Conservation (phyloP, 2,888 invertebrate species). For the Odontomyia ornata region DNA sequence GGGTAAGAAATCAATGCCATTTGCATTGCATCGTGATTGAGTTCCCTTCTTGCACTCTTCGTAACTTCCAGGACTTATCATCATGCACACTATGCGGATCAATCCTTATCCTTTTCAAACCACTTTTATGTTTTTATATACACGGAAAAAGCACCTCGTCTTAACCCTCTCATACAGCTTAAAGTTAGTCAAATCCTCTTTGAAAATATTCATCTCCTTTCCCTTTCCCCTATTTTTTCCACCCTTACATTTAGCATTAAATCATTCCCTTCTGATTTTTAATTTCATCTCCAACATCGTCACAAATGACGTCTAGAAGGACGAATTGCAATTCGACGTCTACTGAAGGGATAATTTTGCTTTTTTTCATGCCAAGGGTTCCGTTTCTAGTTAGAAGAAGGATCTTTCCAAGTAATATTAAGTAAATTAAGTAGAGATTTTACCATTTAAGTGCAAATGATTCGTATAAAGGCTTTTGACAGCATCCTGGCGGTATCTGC, state of each 20-base stretch:
- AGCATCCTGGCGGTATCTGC: neutral
- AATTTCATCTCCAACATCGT: neutral
- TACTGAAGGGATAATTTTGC: neutral
- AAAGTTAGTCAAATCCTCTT: slow-evolving; percentile 6
- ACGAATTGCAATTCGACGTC: neutral
- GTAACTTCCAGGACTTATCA: neutral
- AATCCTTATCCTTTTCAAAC: slow-evolving; percentile 1
- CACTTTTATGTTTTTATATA: neutral
- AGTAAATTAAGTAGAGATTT: slow-evolving; percentile 15
- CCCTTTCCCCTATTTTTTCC: neutral
- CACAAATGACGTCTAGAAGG: neutral
- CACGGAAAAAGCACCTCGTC: neutral
- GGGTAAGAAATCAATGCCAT: neutral
- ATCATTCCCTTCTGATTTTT: neutral
- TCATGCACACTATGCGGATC: neutral
- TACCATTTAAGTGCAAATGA: neutral
- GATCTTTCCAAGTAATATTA: neutral
- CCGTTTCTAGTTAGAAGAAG: neutral
- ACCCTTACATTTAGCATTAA: neutral
- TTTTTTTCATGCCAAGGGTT: neutral
- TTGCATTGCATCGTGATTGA: slow-evolving; percentile 16
- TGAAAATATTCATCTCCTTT: neutral
- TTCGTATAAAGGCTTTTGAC: neutral
- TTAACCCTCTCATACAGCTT: neutral
- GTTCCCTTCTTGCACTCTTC: neutral